These are phyloP conservation scores for Drosophila pseudoananassae DNA, from an alignment of 1,140 invertebrate species.

Conservation along the genomic window DNA sequence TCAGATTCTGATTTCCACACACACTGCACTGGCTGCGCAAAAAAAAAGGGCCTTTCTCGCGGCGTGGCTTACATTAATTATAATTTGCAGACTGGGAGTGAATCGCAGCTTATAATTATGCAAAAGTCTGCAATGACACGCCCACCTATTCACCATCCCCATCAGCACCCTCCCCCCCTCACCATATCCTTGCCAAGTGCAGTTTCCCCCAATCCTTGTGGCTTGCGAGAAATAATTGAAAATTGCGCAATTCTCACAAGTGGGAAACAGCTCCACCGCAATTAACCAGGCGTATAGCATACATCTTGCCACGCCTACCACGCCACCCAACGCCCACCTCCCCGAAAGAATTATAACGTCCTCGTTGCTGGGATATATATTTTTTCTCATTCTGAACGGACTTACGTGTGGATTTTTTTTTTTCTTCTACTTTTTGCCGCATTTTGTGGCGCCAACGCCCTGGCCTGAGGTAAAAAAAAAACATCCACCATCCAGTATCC, in stretches of 20 bases:
- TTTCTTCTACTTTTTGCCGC: constrained; percentile 33
- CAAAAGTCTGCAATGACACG: constrained; percentile 50
- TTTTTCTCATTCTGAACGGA: constrained; percentile 15
- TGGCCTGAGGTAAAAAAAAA: constrained; percentile 53
- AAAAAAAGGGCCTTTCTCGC: constrained; percentile 11
- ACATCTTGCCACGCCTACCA: constrained; percentile 46
- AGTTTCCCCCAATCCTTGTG: constrained; percentile 11
- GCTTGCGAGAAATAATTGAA: constrained; percentile 73
- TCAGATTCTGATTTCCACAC: constrained; percentile 42
- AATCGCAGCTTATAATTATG: constrained; percentile 80
- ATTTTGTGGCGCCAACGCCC: constrained; percentile 63
- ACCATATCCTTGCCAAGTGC: background rate
- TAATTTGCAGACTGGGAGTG: constrained; percentile 63
- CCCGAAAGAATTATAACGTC: constrained; percentile 43
- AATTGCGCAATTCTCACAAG: constrained; percentile 81
- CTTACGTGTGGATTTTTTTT: constrained; percentile 20
- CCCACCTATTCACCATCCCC: constrained; percentile 16
- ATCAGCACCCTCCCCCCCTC: background rate
- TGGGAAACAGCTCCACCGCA: constrained; percentile 75
- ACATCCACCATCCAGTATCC: background rate
- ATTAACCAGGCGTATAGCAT: constrained; percentile 72
- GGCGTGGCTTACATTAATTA: constrained; percentile 59
- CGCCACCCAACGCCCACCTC: constrained; percentile 25
- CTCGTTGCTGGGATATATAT: background rate
- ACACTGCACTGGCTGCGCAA: constrained; percentile 22